Evolutionary conservation across 2,888 invertebrate genomes (phyloP), one percentile per base, ranked within the genome.

Genomic region (Drosophila dives): DNA sequence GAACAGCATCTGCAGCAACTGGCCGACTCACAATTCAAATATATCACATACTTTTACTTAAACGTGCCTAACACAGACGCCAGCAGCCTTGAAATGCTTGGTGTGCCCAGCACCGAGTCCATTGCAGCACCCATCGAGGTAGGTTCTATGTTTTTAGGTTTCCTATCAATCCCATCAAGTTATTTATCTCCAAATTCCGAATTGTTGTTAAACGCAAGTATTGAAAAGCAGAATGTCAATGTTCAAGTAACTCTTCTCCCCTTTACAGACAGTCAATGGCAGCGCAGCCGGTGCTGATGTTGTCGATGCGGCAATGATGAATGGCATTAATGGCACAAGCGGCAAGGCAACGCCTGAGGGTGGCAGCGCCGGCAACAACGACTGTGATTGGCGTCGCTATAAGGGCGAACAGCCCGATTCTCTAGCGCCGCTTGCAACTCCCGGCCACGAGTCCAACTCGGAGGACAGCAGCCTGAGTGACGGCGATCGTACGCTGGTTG

Each of bases 381-480:
- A 80, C 72, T 77, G 64, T 72, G 77, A 80, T 71, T 83, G 80
- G 83, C 75, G 91, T 61, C 89, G 89, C 65, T 86, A 76, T 64
- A 90, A 81, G 34, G 73, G 89, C 32, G 87, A 86, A 55, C 67
- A 65, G 59, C 60, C 76, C 10, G 83, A 88, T 48, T 67, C 69
- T 8, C 59, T 71, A 66, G 92, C 66, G 95, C 95, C 91, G 56
- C 76, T 36, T 36, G 70, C 70, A 26, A 81, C 77, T 20, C 86
- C 86, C 51, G 81, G 90, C 33, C 91, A 91, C 58, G 96, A 96
- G 86, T 96, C 96, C 88, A 95, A 96, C 82, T 96, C 96, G 81
- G 96, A 96, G 90, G 96, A 96, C 86, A 96, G 96, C 88, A 96
- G 96, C 90, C 94, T 96, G 42, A 96, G 96, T 76, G 96, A 96